Evolutionary conservation across 2,888 invertebrate species (phyloP).

Genomic region (Stegana nigrithorax): DNA sequence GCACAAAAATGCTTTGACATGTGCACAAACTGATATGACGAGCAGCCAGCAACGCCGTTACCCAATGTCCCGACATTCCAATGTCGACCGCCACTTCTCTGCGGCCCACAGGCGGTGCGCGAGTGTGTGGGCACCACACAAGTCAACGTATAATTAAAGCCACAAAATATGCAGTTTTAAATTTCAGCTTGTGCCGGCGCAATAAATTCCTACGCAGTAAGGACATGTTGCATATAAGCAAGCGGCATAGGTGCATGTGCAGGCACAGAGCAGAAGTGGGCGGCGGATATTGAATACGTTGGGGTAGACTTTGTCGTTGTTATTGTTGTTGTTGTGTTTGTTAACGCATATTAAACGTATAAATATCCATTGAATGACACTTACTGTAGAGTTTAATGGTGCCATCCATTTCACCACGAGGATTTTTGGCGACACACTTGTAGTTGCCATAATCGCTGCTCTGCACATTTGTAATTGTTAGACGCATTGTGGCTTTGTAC

Average conservation of each 20-base stretch:
- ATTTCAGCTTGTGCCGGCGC: conserved; percentile 24
- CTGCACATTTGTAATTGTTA: conserved; percentile 83
- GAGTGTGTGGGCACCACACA: not conserved
- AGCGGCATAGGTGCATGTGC: not conserved
- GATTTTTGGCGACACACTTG: conserved; percentile 89
- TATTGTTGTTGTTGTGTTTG: conserved; percentile 8
- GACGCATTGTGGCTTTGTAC: conserved; percentile 89
- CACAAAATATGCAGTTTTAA: conserved; percentile 47
- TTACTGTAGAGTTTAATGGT: conserved; percentile 89
- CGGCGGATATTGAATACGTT: not conserved
- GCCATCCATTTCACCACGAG: conserved; percentile 90
- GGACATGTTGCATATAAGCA: conserved; percentile 38
- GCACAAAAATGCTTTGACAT: conserved; percentile 15
- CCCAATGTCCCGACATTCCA: not conserved
- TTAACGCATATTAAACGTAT: conserved; percentile 43
- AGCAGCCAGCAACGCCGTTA: not conserved
- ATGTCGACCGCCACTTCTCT: conserved; percentile 3
- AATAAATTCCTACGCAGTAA: conserved; percentile 17
- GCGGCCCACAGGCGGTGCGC: conserved; percentile 14
- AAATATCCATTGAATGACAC: conserved; percentile 66
- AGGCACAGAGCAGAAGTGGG: not conserved
- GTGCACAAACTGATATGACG: conserved; percentile 6
- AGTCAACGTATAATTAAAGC: conserved; percentile 46
- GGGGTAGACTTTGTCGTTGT: not conserved
- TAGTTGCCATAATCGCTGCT: conserved; percentile 87